These are phyloP conservation scores for Coendou prehensilis DNA, from an alignment of 2,797 vertebrate species.

Conservation along the genomic window DNA sequence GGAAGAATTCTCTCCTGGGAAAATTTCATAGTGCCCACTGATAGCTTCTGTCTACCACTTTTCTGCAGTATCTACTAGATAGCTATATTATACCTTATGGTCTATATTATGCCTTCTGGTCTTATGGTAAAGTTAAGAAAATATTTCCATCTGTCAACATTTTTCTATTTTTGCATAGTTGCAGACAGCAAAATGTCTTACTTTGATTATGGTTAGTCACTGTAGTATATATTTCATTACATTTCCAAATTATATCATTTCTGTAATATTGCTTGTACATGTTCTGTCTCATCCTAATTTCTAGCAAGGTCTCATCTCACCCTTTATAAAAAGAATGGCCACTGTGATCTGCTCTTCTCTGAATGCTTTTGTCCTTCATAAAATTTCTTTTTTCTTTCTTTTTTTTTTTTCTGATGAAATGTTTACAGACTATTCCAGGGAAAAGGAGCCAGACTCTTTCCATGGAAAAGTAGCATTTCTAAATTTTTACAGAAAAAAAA, in stretches of 20 bases:
- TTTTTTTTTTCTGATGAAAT: conserved; percentile 1
- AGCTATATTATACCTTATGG: not conserved
- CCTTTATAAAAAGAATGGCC: not conserved
- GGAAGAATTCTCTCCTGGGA: conserved; percentile 18
- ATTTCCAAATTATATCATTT: conserved; percentile 45
- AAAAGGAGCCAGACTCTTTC: not conserved
- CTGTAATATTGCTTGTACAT: conserved; percentile 9
- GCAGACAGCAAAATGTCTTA: conserved; percentile 53
- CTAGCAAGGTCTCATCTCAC: conserved; percentile 12
- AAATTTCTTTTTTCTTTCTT: not conserved
- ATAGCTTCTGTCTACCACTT: not conserved
- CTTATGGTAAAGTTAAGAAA: not conserved
- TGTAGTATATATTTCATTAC: conserved; percentile 60
- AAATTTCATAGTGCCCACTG: conserved; percentile 1
- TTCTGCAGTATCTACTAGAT: conserved; percentile 44
- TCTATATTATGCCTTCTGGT: not conserved
- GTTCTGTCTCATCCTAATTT: conserved; percentile 59
- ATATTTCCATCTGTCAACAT: not conserved
- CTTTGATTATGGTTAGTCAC: conserved; percentile 5
- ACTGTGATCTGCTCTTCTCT: not conserved
- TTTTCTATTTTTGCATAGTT: conserved; percentile 5
- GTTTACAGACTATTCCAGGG: not conserved
- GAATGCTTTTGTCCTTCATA: not conserved
- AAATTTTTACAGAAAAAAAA: not conserved
- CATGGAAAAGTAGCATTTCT: conserved; percentile 25